A percentile compares a stretch with the other conserved stretches of the same genome.
Evolutionary conservation across 2,113 vertebrate species (phyloP).

Genomic region (Phalacrocorax carbo): DNA sequence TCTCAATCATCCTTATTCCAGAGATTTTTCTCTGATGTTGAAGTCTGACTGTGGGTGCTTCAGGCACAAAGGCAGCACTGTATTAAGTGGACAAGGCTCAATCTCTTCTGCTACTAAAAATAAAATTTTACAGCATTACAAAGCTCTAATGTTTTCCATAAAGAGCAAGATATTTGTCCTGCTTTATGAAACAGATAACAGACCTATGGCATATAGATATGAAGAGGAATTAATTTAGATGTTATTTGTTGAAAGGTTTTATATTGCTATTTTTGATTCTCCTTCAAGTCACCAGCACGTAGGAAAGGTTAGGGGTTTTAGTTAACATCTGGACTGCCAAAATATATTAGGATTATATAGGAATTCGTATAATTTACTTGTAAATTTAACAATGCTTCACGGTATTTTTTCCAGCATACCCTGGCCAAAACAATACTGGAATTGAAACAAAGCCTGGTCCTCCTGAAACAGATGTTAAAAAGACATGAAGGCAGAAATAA

Average conservation of each 20-base stretch:
- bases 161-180: neutral
- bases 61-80: neutral
- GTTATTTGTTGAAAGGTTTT: neutral
- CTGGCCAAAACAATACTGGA: neutral
- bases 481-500: neutral
- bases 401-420: neutral
- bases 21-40: neutral
- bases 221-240: neutral
- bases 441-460: neutral
- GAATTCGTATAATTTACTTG: neutral
- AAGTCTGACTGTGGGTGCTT: neutral
- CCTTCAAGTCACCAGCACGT: neutral
- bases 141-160: neutral
- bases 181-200: neutral
- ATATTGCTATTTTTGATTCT: neutral
- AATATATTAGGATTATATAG: neutral
- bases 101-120: neutral
- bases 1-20: neutral
- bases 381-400: neutral
- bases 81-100: neutral
- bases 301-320: neutral
- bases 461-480: neutral
- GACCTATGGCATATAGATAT: neutral
- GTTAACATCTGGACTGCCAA: neutral
- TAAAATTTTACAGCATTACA: neutral